phyloP scores from a whole-genome alignment of 2,113 vertebrate species.

The Burhinus oedicnemus region DNA sequence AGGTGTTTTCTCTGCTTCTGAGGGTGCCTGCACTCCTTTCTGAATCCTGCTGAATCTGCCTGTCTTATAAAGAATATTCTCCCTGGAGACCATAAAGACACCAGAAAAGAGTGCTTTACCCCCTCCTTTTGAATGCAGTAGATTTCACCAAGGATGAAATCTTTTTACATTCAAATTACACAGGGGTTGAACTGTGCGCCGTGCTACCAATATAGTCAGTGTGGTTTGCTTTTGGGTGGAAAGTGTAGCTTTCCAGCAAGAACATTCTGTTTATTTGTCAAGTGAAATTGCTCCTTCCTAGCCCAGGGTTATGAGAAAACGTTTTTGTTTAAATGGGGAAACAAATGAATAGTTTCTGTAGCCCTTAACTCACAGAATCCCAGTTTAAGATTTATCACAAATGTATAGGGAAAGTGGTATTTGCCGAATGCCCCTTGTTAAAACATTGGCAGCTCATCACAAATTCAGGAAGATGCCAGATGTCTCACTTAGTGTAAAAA shows the following conservation, averaged over 20 bases:
- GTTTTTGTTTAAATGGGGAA: slow-evolving; percentile 11
- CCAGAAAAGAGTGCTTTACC: neutral
- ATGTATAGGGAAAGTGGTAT: neutral
- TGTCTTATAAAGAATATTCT: slow-evolving; percentile 13
- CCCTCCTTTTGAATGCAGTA: neutral
- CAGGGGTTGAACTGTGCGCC: neutral
- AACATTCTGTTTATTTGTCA: slow-evolving; percentile 28
- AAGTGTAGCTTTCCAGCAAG: neutral
- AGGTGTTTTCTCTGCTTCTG: neutral
- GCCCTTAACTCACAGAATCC: neutral
- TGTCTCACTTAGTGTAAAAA: slow-evolving; percentile 17
- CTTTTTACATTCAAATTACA: slow-evolving; percentile 2
- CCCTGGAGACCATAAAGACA: slow-evolving; percentile 11
- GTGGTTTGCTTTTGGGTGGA: neutral
- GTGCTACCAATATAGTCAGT: neutral
- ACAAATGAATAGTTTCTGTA: slow-evolving; percentile 7
- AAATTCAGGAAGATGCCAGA: slow-evolving; percentile 43
- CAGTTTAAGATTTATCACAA: slow-evolving; percentile 6
- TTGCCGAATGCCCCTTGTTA: slow-evolving; percentile 5
- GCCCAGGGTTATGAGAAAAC: neutral
- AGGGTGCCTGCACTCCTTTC: neutral
- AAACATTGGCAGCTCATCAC: slow-evolving; percentile 23
- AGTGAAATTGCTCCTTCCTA: slow-evolving; percentile 29
- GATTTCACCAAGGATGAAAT: slow-evolving; percentile 2
- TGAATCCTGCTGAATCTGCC: slow-evolving; percentile 18